Conservation (phyloP, 2,113 vertebrate genomes). For the Eublepharis macularius region DNA sequence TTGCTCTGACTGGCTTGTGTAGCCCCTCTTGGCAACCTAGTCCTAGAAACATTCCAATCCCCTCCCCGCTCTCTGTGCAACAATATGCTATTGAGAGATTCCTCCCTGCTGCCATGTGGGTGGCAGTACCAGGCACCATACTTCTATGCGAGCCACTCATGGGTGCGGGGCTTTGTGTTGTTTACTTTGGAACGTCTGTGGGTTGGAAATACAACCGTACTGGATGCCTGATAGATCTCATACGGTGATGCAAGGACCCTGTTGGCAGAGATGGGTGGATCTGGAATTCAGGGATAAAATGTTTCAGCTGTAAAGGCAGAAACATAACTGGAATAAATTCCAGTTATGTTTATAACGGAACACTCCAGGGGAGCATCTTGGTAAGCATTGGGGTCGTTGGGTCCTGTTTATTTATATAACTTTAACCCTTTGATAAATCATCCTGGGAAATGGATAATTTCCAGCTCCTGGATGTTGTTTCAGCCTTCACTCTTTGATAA, state of each 20-base stretch:
- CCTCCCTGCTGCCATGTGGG: conserved; percentile 55
- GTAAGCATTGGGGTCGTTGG: neutral
- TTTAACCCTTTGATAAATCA: neutral
- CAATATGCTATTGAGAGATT: conserved; percentile 69
- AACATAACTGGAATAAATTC: neutral
- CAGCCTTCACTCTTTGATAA: neutral
- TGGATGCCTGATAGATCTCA: neutral
- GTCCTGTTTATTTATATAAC: neutral
- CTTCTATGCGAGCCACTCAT: conserved; percentile 57
- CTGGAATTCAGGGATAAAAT: neutral
- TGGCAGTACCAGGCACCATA: conserved; percentile 74
- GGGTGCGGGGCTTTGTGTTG: conserved; percentile 57
- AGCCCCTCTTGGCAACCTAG: neutral
- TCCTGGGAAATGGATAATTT: neutral
- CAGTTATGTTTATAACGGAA: neutral
- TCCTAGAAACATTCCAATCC: conserved; percentile 21
- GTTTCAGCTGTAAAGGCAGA: neutral
- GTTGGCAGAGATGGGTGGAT: neutral
- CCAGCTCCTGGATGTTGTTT: neutral
- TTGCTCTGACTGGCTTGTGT: neutral
- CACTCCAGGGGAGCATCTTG: neutral
- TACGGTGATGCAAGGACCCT: neutral
- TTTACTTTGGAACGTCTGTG: conserved; percentile 31
- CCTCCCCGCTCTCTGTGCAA: conserved; percentile 32
- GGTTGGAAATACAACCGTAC: conserved; percentile 25